These are phyloP conservation scores for Liparis tanakae DNA, from an alignment of 2,797 vertebrate genomes.

Conservation along the genomic window DNA sequence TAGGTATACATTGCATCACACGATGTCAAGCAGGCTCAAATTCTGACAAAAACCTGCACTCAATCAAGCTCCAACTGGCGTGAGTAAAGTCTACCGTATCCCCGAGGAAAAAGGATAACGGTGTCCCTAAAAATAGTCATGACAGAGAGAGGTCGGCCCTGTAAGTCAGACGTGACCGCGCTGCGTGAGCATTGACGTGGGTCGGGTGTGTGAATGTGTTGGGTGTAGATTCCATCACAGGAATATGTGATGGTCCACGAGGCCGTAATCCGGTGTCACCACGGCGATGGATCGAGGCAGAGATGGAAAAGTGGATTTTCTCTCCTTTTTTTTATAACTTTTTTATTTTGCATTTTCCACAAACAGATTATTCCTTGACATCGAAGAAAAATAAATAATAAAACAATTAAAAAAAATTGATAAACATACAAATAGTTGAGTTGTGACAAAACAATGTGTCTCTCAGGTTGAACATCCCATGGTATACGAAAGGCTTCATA, in stretches of 20 bases:
- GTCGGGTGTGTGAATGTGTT: conserved; percentile 30
- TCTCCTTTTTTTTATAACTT: too few relatives aligned
- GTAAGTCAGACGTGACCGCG: conserved; percentile 44
- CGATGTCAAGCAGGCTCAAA: conserved; percentile 9
- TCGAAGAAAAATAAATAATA: too few relatives aligned
- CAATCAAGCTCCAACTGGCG: conserved; percentile 31
- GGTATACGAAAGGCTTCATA: conserved; percentile 17
- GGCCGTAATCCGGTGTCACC: conserved; percentile 55
- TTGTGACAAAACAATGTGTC: neutral
- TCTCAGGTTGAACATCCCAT: conserved; percentile 15
- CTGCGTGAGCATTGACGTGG: conserved; percentile 37
- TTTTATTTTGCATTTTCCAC: too few relatives aligned
- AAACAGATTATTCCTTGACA: too few relatives aligned
- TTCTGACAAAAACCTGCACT: neutral
- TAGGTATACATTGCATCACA: conserved; percentile 27
- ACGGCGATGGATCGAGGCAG: conserved; percentile 60
- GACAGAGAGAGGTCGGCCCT: conserved; percentile 30
- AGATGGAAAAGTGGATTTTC: conserved; percentile 62
- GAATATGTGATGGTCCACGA: conserved; percentile 50
- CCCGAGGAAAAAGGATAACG: conserved; percentile 43
- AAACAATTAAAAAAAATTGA: too few relatives aligned
- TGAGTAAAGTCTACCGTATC: conserved; percentile 30
- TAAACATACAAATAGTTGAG: too few relatives aligned
- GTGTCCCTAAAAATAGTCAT: conserved; percentile 56
- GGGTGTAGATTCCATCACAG: conserved; percentile 22